Evolutionary conservation across 2,113 vertebrate genomes (phyloP).

Genomic region (Anoplopoma fimbria): DNA sequence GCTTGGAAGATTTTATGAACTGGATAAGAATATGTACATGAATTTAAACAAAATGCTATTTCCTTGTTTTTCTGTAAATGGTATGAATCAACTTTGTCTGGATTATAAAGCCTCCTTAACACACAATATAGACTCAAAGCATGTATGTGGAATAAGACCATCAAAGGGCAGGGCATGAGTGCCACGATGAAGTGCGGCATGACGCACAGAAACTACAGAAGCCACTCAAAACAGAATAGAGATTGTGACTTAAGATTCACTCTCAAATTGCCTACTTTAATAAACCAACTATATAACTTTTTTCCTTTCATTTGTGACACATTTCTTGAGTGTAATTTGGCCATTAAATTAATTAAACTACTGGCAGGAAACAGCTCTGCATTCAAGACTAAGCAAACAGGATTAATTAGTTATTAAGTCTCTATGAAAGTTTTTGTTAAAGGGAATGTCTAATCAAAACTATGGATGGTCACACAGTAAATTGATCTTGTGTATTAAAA

Average conservation of each 20-base stretch:
- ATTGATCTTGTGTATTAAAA: conserved; percentile 58
- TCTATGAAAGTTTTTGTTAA: conserved; percentile 45
- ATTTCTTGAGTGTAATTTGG: conserved; percentile 41
- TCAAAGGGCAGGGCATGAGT: not conserved
- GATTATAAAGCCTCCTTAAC: not conserved
- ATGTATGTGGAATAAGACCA: not conserved
- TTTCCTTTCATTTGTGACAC: conserved; percentile 39
- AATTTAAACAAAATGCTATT: not conserved
- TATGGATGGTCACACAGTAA: conserved; percentile 43
- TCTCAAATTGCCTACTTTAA: not conserved
- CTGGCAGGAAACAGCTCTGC: conserved; percentile 34
- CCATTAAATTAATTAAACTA: conserved; percentile 61
- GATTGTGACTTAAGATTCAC: not conserved
- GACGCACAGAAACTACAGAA: not conserved
- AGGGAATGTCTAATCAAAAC: conserved; percentile 45
- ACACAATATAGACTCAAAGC: not conserved
- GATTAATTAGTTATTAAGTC: conserved; percentile 45
- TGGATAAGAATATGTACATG: not conserved
- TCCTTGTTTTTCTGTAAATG: not conserved
- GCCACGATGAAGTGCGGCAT: not conserved
- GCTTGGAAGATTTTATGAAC: conserved; percentile 1
- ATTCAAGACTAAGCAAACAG: conserved; percentile 38
- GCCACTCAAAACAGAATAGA: not conserved
- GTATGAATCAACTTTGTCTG: not conserved
- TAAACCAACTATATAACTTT: conserved; percentile 25